A percentile compares a stretch with the other conserved stretches of the same genome.
These are phyloP conservation scores for Balearica regulorum DNA, from an alignment of 2,797 vertebrate species.

Conservation along the genomic window DNA sequence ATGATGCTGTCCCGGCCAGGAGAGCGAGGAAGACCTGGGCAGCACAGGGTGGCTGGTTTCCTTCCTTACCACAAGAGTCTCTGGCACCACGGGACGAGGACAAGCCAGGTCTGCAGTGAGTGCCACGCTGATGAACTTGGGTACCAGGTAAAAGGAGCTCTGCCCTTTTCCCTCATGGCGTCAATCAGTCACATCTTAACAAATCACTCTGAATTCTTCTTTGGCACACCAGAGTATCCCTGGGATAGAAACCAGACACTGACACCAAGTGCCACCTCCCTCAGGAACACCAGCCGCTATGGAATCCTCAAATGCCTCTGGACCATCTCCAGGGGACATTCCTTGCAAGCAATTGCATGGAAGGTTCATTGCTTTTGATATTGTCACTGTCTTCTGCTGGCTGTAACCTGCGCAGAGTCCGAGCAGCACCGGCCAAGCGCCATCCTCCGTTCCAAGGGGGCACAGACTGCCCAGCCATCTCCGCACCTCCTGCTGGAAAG, in stretches of 20 bases:
- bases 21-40: not conserved
- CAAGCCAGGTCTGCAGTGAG: not conserved
- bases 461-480: not conserved
- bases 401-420: not conserved
- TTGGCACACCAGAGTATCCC: not conserved
- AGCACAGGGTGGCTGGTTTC: not conserved
- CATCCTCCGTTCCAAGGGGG: not conserved
- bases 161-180: not conserved
- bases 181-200: not conserved
- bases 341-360: not conserved
- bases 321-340: not conserved
- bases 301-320: not conserved
- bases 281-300: not conserved
- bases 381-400: not conserved
- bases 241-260: not conserved
- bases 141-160: not conserved
- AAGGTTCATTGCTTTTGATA: not conserved
- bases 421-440: not conserved
- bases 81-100: not conserved
- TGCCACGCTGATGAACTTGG: not conserved
- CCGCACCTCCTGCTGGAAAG: not conserved
- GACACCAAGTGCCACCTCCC: not conserved
- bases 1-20: not conserved
- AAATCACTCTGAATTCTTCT: not conserved
- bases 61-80: not conserved